Conservation (phyloP, 2,113 vertebrate genomes). For the Lagopus leucura region DNA sequence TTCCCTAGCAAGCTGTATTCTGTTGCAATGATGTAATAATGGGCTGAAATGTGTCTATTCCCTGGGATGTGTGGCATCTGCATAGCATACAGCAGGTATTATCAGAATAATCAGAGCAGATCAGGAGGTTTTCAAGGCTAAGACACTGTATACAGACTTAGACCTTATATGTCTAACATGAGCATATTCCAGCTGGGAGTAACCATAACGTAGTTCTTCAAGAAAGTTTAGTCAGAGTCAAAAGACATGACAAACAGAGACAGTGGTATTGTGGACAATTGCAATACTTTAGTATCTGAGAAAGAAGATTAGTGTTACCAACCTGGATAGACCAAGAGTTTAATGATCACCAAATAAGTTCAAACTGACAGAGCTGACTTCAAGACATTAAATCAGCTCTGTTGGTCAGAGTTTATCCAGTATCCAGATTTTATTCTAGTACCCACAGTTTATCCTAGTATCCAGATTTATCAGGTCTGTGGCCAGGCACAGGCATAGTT, state of each 20-base stretch:
- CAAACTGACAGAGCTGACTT: neutral
- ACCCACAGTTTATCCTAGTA: neutral
- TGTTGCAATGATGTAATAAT: neutral
- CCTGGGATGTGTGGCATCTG: neutral
- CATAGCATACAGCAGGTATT: neutral
- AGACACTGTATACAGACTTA: neutral
- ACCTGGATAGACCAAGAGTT: neutral
- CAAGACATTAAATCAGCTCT: neutral
- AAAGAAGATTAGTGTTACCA: neutral
- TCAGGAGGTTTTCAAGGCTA: neutral
- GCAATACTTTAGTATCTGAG: neutral
- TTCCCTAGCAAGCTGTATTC: neutral
- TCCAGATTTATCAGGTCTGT: neutral
- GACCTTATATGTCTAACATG: neutral
- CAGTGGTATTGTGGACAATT: neutral
- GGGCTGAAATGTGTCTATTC: neutral
- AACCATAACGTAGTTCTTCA: neutral
- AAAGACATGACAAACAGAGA: neutral
- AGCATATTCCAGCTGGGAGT: neutral
- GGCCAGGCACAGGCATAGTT: neutral
- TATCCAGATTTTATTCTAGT: no score
- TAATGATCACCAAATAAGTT: neutral
- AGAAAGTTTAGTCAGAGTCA: neutral
- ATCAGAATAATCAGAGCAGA: neutral
- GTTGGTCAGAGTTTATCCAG: neutral